phyloP scores from a whole-genome alignment of 1,140 invertebrate species.

The Drosophila triauraria region DNA sequence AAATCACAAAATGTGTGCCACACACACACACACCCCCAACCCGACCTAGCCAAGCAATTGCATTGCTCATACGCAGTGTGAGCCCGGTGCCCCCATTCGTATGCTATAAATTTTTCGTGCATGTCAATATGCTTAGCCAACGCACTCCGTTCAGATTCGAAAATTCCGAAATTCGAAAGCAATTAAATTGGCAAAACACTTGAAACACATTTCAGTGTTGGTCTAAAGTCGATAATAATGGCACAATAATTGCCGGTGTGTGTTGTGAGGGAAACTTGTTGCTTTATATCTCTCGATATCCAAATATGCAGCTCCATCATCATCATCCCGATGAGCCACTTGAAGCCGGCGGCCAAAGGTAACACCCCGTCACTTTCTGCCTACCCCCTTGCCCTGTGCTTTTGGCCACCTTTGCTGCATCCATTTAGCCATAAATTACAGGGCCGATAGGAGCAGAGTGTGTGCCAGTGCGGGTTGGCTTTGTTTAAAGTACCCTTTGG shows the following conservation, averaged over 20 bases:
- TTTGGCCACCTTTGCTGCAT: conserved; percentile 12
- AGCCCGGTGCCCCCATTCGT: conserved; percentile 6
- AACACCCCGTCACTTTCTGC: conserved; percentile 11
- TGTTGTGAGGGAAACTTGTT: conserved; percentile 22
- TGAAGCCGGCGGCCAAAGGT: conserved; percentile 24
- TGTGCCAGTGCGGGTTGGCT: conserved; percentile 14
- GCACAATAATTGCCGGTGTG: conserved; percentile 48
- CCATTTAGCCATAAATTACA: conserved; percentile 45
- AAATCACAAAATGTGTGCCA: conserved; percentile 47
- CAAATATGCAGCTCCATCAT: conserved; percentile 8
- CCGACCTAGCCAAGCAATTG: conserved; percentile 15
- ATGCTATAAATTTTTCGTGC: conserved; percentile 47
- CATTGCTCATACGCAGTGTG: conserved; percentile 57
- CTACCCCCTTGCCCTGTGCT: neutral
- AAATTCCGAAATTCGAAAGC: conserved; percentile 28
- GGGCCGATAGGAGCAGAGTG: conserved; percentile 8
- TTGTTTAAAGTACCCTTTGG: conserved; percentile 13
- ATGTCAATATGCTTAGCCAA: conserved; percentile 57
- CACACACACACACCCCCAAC: conserved; percentile 2
- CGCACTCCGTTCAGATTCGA: neutral
- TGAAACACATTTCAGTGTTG: conserved; percentile 9
- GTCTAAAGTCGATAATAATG: conserved; percentile 38
- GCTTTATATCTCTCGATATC: neutral
- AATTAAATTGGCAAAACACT: conserved; percentile 59
- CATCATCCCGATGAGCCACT: conserved; percentile 6